Conservation (phyloP, 2,797 vertebrate species). For the Heterohyrax brucei region DNA sequence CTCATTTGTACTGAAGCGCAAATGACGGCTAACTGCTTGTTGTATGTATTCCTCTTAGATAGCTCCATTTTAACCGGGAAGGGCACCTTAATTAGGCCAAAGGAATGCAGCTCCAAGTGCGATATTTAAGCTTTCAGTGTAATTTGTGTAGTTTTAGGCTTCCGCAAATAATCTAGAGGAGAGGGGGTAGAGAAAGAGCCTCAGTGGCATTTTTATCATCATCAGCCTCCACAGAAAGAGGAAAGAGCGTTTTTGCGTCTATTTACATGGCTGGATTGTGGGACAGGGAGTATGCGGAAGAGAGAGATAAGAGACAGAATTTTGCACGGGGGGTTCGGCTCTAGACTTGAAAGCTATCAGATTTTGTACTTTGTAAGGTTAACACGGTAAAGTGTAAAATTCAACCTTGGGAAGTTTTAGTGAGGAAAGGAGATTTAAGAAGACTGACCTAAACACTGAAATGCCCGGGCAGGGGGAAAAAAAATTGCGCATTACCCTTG, state of each 20-base stretch:
- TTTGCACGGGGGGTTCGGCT: not conserved
- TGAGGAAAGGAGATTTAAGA: not conserved
- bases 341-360: not conserved
- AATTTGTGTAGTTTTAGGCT: not conserved
- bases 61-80: conserved; percentile 13
- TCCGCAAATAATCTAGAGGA: not conserved
- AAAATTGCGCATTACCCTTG: conserved; percentile 16
- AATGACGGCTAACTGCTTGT: not conserved
- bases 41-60: not conserved
- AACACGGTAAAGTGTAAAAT: not conserved
- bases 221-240: not conserved
- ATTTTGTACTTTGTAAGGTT: not conserved
- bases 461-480: not conserved
- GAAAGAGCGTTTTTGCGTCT: not conserved
- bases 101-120: not conserved
- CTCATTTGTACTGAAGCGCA: not conserved
- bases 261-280: not conserved
- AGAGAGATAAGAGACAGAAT: not conserved
- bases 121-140: too few relatives aligned
- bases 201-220: not conserved
- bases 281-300: not conserved
- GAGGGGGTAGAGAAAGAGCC: not conserved
- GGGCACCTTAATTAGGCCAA: not conserved
- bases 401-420: not conserved
- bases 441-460: not conserved